Percentiles rank a stretch among this genome's conserved stretches.
Evolutionary conservation across 1,140 invertebrate genomes (phyloP).

Genomic region (Eufriesea mexicana): DNA sequence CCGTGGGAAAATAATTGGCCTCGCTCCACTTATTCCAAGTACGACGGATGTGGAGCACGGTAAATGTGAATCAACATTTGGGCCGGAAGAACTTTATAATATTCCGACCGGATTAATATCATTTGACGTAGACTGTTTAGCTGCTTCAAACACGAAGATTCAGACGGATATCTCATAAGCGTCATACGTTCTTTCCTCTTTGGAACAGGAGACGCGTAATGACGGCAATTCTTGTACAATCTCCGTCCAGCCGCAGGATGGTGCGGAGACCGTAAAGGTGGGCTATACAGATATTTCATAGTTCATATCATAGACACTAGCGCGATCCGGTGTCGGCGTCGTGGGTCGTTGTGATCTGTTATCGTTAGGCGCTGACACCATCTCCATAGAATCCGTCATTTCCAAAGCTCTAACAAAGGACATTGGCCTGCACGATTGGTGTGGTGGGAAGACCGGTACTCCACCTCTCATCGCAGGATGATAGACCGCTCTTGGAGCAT

Average conservation of each 20-base stretch:
- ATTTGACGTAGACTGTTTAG: constrained; percentile 37
- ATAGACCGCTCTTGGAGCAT: constrained; percentile 79
- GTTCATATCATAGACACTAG: constrained; percentile 96
- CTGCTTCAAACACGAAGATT: constrained; percentile 37
- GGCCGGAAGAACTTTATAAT: constrained; percentile 43
- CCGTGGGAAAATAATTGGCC: constrained; percentile 6
- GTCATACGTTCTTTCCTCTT: constrained; percentile 60
- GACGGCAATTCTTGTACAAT: constrained; percentile 65
- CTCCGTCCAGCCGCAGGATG: constrained; percentile 76
- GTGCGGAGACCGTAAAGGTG: constrained; percentile 74
- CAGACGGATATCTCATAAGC: constrained; percentile 68
- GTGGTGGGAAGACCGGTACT: constrained; percentile 86
- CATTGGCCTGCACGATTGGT: constrained; percentile 89
- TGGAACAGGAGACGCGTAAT: constrained; percentile 56
- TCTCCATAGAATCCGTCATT: constrained; percentile 93
- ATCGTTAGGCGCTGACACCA: constrained; percentile 81
- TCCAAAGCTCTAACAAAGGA: constrained; percentile 96
- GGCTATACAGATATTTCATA: constrained; percentile 96
- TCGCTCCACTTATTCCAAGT: background rate
- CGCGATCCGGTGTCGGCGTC: constrained; percentile 90
- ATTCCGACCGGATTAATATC: constrained; percentile 27
- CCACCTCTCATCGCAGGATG: constrained; percentile 86
- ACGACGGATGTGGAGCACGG: background rate
- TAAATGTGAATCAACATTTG: constrained; percentile 14
- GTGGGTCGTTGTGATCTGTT: constrained; percentile 79